phyloP scores from a whole-genome alignment of 2,888 invertebrate species.

The Pantelozetes paolii region DNA sequence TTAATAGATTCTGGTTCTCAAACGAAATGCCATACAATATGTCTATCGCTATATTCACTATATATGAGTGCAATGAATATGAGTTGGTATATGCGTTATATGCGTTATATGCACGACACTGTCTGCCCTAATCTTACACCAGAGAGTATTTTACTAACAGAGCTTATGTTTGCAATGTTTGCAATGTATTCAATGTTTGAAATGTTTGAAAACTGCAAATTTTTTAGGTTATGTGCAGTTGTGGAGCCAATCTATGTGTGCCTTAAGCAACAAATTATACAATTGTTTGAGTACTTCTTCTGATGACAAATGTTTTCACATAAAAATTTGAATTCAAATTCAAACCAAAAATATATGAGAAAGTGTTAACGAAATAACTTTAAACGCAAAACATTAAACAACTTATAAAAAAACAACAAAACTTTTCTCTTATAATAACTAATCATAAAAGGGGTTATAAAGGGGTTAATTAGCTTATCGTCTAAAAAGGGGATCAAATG shows the following conservation, averaged over 20 bases:
- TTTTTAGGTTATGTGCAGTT: slow-evolving; percentile 26
- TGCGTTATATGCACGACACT: slow-evolving; percentile 23
- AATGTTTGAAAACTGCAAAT: slow-evolving; percentile 25
- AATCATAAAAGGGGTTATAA: too few relatives aligned
- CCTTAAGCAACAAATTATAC: slow-evolving; percentile 33
- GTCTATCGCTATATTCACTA: neutral
- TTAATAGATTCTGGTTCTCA: slow-evolving; percentile 33
- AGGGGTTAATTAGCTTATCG: slow-evolving; percentile 30
- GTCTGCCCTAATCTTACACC: slow-evolving; percentile 29
- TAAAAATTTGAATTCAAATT: slow-evolving; percentile 10
- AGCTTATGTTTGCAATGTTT: slow-evolving; percentile 18
- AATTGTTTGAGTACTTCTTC: slow-evolving; percentile 23
- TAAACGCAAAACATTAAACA: neutral
- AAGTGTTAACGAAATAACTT: slow-evolving; percentile 27
- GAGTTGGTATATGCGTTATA: neutral
- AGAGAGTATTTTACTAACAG: slow-evolving; percentile 29
- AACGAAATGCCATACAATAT: slow-evolving; percentile 19
- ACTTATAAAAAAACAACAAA: slow-evolving; percentile 4
- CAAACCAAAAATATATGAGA: neutral
- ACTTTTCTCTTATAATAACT: slow-evolving; percentile 1
- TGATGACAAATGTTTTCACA: slow-evolving; percentile 23
- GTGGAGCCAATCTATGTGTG: neutral
- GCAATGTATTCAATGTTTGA: neutral
- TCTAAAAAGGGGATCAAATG: slow-evolving; percentile 2
- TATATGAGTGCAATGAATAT: too few relatives aligned